Base-by-base conservation (phyloP, 2,113 vertebrate species). In the Pelvicachromis taeniatus region DNA sequence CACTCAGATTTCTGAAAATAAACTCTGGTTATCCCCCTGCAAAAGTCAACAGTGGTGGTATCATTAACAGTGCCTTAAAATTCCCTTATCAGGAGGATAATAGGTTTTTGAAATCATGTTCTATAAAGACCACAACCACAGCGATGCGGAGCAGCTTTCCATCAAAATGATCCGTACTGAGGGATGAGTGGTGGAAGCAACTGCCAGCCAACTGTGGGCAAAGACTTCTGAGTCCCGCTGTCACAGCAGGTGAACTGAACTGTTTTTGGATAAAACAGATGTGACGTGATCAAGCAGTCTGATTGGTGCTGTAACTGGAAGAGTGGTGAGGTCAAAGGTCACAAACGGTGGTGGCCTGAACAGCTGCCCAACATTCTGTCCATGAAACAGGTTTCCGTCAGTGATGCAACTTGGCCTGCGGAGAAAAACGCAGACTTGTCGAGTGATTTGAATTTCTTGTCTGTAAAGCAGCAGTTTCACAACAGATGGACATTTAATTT, bases 341-440 rank as follows among this genome's bases (percentile, higher is more conserved):
- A 86, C 87, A 85, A 85, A 85, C 78, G 75, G 89, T 78, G 80
- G 87, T 86, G 85, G 83, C 83, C 91, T 56, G 81, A 40, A 29
- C 90, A 92, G 91, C 92, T 92, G 93, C 90, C 88, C 80, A 50
- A 83, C 80, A 78, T 93, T 89, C 85, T 78, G 86, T 82, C 79
- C 80, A 12, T 54, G 63, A 38, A 84, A 48, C 83, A 19, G 88
- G 75, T 78, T 90, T 68, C 68, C 70, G 88, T 95, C 95, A 96
- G 91, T 95, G 95, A 91, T 95, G 94, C 81, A 94, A 89, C 92
- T 94, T 95, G 82, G 91, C 92, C 96, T 96, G 82, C 9, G 17
- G 82, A 85, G n/a, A 88, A n/a, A 53, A 87, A 65, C 9, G 42
- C n/a, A 56, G 14, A 16, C 3, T 13, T 19, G 19, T 73, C 48